These are phyloP conservation scores for Perca schrenkii DNA, from an alignment of 2,113 vertebrate genomes.

Conservation along the genomic window DNA sequence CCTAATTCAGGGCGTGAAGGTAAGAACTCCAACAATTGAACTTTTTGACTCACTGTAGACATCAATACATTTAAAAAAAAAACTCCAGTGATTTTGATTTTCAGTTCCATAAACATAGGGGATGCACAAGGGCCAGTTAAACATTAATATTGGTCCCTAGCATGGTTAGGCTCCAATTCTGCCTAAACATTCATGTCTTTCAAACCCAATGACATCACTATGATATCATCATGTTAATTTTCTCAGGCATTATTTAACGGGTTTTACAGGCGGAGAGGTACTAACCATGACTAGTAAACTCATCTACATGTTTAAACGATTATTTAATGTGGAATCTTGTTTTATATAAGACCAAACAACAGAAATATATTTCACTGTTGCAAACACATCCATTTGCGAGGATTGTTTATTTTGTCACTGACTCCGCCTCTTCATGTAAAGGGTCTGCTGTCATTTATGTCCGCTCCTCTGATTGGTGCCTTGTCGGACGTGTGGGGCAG, in stretches of 20 bases:
- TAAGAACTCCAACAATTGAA: conserved; percentile 71
- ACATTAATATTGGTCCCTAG: too few relatives aligned
- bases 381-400: too few relatives aligned
- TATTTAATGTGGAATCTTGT: background rate
- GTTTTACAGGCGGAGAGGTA: background rate
- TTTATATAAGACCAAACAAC: background rate
- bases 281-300: background rate
- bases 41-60: background rate
- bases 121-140: too few relatives aligned
- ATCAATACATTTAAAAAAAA: background rate
- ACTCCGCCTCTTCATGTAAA: conserved; percentile 55
- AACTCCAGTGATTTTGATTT: background rate
- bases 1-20: conserved; percentile 98
- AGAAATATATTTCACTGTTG: background rate
- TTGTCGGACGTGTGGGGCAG: conserved; percentile 93
- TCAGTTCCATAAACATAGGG: too few relatives aligned
- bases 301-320: background rate
- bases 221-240: background rate
- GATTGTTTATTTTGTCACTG: background rate
- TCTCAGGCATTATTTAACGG: background rate
- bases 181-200: too few relatives aligned
- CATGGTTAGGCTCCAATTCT: too few relatives aligned
- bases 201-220: background rate
- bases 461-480: conserved; percentile 91
- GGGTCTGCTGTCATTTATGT: conserved; percentile 95